phyloP scores from a whole-genome alignment of 2,888 invertebrate genomes.

The Protula sp. region DNA sequence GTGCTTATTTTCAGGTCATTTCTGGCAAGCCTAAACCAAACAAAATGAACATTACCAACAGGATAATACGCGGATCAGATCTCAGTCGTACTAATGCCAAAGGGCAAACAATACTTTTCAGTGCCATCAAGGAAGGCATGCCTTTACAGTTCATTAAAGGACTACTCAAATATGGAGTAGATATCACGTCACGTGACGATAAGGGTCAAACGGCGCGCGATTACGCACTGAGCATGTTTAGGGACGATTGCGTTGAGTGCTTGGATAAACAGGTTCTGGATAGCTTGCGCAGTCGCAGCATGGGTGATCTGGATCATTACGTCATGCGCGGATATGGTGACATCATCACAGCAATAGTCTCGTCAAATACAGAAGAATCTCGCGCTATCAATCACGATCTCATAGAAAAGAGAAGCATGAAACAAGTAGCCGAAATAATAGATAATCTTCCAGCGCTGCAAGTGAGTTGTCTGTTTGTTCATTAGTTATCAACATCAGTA shows the following conservation, averaged over 20 bases:
- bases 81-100: constrained; percentile 29
- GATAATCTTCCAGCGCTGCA: constrained; percentile 6
- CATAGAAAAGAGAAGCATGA: not conserved
- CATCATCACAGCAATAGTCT: not conserved
- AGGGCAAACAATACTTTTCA: constrained; percentile 38
- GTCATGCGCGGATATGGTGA: constrained; percentile 6
- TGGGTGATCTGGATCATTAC: constrained; percentile 4
- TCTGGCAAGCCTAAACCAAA: constrained; percentile 28
- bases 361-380: not conserved
- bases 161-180: constrained; percentile 6
- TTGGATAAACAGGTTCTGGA: constrained; percentile 11
- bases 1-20: not conserved
- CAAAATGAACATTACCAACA: constrained; percentile 30
- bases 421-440: constrained; percentile 4
- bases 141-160: constrained; percentile 18
- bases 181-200: constrained; percentile 7
- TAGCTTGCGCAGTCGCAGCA: not conserved
- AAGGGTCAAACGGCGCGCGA: constrained; percentile 12
- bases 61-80: constrained; percentile 35
- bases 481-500: no score
- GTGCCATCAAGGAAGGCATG: constrained; percentile 29
- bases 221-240: constrained; percentile 2
- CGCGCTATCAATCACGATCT: not conserved
- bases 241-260: constrained; percentile 4
- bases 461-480: no score